Evolutionary conservation across 92 coral and sea anemone species (phyloP).

Genomic region (Epizoanthus illoricatus): DNA sequence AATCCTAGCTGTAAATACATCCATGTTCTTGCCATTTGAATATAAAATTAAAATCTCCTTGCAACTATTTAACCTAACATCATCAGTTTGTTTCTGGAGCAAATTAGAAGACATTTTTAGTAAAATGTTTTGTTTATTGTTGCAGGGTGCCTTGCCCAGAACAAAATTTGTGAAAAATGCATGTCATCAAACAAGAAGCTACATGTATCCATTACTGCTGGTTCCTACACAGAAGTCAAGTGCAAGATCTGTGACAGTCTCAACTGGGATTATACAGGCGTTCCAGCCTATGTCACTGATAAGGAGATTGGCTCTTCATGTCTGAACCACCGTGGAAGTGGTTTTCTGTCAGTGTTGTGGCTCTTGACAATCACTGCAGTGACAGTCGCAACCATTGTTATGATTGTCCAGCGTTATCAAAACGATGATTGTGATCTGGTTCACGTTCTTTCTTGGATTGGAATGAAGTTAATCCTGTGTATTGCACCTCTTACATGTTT

Average conservation of each 20-base stretch:
- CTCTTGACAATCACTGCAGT: slow-evolving; percentile 54
- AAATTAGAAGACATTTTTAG: not conserved
- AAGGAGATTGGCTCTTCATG: slow-evolving; percentile 72
- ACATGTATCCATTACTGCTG: not conserved
- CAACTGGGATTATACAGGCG: slow-evolving; percentile 76
- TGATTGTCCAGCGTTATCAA: slow-evolving; percentile 41
- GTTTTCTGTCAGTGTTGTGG: slow-evolving; percentile 75
- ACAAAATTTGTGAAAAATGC: slow-evolving; percentile 63
- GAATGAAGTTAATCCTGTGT: slow-evolving; percentile 60
- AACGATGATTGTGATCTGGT: slow-evolving; percentile 56
- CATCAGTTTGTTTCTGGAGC: too few species aligned
- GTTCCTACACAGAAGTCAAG: slow-evolving; percentile 37
- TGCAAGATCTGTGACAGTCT: slow-evolving; percentile 83
- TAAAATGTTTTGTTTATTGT: not conserved
- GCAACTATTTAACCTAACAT: too few species aligned
- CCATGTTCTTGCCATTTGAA: too few species aligned
- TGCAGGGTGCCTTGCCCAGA: slow-evolving; percentile 67
- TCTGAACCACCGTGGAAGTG: slow-evolving; percentile 84
- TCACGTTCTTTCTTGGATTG: slow-evolving; percentile 71
- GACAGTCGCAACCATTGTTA: slow-evolving; percentile 52
- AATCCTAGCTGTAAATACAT: too few species aligned
- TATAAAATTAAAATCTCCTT: too few species aligned
- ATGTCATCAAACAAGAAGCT: slow-evolving; percentile 34
- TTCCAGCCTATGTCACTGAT: slow-evolving; percentile 69
- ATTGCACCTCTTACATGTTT: slow-evolving; percentile 77